Evolutionary conservation across 2,888 invertebrate species (phyloP).

Genomic region (Rhingia rostrata): DNA sequence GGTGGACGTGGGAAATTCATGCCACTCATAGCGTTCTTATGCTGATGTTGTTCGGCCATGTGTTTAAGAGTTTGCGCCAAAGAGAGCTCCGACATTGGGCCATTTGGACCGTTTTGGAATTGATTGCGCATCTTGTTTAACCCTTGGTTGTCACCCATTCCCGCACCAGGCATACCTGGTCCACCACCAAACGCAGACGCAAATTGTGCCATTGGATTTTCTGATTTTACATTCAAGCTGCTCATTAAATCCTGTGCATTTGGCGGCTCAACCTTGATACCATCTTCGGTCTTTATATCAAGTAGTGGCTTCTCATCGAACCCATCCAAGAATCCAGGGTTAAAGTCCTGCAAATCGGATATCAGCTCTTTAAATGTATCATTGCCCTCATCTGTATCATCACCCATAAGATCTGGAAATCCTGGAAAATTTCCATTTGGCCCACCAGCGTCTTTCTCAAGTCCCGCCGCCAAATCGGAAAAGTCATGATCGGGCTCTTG

Average conservation of each 20-base stretch:
- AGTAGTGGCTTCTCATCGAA: slow-evolving; percentile 86
- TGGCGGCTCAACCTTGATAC: slow-evolving; percentile 82
- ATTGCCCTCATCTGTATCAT: slow-evolving; percentile 91
- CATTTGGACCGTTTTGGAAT: slow-evolving; percentile 79
- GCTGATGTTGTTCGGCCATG: slow-evolving; percentile 98
- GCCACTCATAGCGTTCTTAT: slow-evolving; percentile 89
- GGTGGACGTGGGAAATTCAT: slow-evolving; percentile 84
- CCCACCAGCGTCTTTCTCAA: slow-evolving; percentile 92
- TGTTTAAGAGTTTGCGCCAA: slow-evolving; percentile 97
- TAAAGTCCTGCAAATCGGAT: slow-evolving; percentile 92
- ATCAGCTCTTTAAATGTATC: slow-evolving; percentile 93
- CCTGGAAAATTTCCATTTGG: slow-evolving; percentile 90
- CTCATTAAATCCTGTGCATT: slow-evolving; percentile 82
- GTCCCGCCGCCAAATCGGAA: slow-evolving; percentile 92
- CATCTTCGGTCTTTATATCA: slow-evolving; percentile 83
- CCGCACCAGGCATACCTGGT: slow-evolving; percentile 60
- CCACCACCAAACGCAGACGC: slow-evolving; percentile 79
- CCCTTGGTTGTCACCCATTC: slow-evolving; percentile 77
- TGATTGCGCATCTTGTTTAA: slow-evolving; percentile 78
- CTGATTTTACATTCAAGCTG: slow-evolving; percentile 82
- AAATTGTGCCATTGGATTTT: slow-evolving; percentile 81
- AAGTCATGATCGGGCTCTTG: slow-evolving; percentile 93
- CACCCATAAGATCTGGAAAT: slow-evolving; percentile 91
- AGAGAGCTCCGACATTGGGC: slow-evolving; percentile 88
- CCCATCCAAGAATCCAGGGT: slow-evolving; percentile 91